Conservation (phyloP, 2,888 invertebrate genomes). For the Gastracanthus pulcherrimus region DNA sequence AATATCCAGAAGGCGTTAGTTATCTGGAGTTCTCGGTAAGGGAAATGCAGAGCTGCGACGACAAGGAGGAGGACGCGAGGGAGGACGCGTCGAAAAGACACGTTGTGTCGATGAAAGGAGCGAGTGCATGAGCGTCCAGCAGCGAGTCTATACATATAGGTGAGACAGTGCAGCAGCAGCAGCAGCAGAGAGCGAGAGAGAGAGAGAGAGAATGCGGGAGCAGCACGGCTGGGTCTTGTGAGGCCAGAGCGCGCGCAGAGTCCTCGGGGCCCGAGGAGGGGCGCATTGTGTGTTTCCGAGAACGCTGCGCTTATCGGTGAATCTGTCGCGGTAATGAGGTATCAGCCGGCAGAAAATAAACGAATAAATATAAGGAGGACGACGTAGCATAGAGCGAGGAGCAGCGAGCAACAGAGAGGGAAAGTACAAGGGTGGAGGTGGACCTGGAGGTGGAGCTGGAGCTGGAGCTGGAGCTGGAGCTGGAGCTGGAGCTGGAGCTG, state of each 20-base stretch:
- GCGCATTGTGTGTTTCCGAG: conserved; percentile 77
- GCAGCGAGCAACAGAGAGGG: conserved; percentile 41
- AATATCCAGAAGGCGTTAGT: not conserved
- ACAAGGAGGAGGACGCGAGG: too few species aligned
- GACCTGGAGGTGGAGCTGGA: conserved; percentile 35
- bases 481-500: too few species aligned
- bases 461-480: conserved; percentile 30
- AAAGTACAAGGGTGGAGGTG: conserved; percentile 24
- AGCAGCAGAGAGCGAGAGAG: not conserved
- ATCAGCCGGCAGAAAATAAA: conserved; percentile 74
- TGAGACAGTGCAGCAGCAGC: too few species aligned
- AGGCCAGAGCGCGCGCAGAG: conserved; percentile 39
- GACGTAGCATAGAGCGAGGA: conserved; percentile 42
- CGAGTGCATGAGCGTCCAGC: not conserved
- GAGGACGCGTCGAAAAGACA: not conserved
- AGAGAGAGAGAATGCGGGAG: conserved; percentile 2
- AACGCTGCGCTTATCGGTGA: conserved; percentile 76
- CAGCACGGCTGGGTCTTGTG: not conserved
- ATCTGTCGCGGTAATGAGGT: conserved; percentile 78
- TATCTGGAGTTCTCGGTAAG: not conserved
- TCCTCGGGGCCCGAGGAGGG: conserved; percentile 62
- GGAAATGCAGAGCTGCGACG: not conserved
- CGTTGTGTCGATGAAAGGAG: conserved; percentile 19
- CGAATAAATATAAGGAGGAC: conserved; percentile 70
- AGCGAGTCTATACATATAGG: too few species aligned